Evolutionary conservation across 2,888 invertebrate genomes (phyloP).

Genomic region (Metopia argyrocephala): DNA sequence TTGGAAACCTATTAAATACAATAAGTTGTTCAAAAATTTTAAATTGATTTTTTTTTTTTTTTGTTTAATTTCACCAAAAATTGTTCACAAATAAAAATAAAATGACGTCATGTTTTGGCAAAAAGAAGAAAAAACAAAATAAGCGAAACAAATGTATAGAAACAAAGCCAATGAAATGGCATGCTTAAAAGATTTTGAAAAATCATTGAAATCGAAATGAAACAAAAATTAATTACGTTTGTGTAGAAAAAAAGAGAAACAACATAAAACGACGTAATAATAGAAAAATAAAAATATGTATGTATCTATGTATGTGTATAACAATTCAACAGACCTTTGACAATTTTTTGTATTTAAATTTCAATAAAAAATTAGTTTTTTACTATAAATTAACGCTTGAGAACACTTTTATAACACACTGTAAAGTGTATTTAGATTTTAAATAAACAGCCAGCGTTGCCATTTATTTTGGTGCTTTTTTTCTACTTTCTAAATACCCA

Average conservation of each 20-base stretch:
- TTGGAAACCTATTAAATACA: conserved; percentile 21
- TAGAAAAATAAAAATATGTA: background rate
- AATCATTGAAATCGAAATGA: conserved; percentile 14
- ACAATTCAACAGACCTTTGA: background rate
- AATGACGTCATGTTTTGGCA: conserved; percentile 62
- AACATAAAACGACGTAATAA: conserved; percentile 13
- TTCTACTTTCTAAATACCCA: background rate
- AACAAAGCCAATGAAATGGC: background rate
- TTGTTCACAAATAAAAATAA: background rate
- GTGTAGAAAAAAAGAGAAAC: background rate
- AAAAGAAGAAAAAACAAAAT: conserved; percentile 22
- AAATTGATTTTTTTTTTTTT: background rate
- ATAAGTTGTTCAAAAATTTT: too few relatives aligned
- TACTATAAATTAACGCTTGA: conserved; percentile 2
- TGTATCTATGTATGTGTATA: too few relatives aligned
- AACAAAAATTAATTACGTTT: background rate
- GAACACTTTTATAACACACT: background rate
- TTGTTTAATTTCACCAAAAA: too few relatives aligned
- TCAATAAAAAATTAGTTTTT: background rate
- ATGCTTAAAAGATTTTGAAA: conserved; percentile 35
- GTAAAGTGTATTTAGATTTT: background rate
- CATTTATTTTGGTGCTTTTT: background rate
- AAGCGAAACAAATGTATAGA: conserved; percentile 10
- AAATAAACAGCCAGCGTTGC: background rate
- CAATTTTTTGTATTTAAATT: background rate